Percentiles rank a stretch among this genome's conserved stretches.
These are phyloP conservation scores for Oegoconia quadripuncta DNA, from an alignment of 2,888 invertebrate genomes.

Conservation along the genomic window DNA sequence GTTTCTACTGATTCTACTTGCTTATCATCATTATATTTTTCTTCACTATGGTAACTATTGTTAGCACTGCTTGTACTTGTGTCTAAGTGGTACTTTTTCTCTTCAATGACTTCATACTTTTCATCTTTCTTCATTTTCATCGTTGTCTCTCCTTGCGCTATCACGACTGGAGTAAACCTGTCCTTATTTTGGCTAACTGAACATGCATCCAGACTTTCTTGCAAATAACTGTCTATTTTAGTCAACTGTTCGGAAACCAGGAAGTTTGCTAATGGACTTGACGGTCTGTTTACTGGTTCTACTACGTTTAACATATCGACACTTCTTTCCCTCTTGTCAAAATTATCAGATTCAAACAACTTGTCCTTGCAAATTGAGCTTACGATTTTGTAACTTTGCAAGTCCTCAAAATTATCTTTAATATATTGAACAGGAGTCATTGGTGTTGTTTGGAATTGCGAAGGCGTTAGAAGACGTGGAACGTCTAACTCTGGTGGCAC, in stretches of 20 bases:
- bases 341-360: constrained; percentile 32
- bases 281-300: constrained; percentile 35
- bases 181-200: constrained; percentile 33
- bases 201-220: constrained; percentile 63
- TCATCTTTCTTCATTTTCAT: constrained; percentile 21
- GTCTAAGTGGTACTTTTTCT: constrained; percentile 20
- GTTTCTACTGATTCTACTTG: constrained; percentile 7
- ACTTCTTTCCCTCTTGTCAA: constrained; percentile 15
- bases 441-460: constrained; percentile 28
- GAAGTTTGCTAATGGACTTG: constrained; percentile 57
- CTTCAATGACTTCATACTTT: constrained; percentile 19
- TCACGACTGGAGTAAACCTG: constrained; percentile 18
- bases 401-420: constrained; percentile 60
- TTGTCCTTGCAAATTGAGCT: constrained; percentile 59
- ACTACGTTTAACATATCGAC: constrained; percentile 24
- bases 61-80: constrained; percentile 19
- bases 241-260: constrained; percentile 60
- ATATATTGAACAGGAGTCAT: constrained; percentile 48
- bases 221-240: constrained; percentile 65
- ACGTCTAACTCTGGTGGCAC: constrained; percentile 57
- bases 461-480: constrained; percentile 42
- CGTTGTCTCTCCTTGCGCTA: constrained; percentile 27
- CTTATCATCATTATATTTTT: constrained; percentile 7
- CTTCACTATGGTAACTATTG: constrained; percentile 23
- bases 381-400: constrained; percentile 72